Conservation (phyloP, 2,888 invertebrate species). For the Rapana venosa region DNA sequence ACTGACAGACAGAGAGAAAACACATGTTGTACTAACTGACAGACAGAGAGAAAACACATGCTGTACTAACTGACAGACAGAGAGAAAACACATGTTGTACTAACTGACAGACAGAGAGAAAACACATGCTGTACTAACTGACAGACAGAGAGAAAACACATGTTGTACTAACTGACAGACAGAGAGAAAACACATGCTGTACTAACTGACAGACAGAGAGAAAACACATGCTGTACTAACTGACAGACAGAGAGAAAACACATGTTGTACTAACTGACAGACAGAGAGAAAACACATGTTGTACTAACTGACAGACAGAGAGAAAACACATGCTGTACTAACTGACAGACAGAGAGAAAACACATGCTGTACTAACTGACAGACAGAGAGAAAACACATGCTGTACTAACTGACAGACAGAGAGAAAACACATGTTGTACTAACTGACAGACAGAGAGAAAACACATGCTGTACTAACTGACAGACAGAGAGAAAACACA, state of each 20-base stretch:
- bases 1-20: constrained; percentile 72
- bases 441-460: constrained; percentile 80
- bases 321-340: constrained; percentile 73
- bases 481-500: not conserved
- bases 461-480: constrained; percentile 78
- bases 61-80: constrained; percentile 80
- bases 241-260: not conserved
- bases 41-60: not conserved
- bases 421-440: constrained; percentile 46
- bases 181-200: not conserved
- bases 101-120: constrained; percentile 80
- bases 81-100: constrained; percentile 46
- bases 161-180: constrained; percentile 80
- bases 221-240: constrained; percentile 78
- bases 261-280: constrained; percentile 80
- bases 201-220: constrained; percentile 80
- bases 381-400: not conserved
- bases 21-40: constrained; percentile 79
- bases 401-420: constrained; percentile 80
- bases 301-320: constrained; percentile 80
- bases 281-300: not conserved
- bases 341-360: constrained; percentile 72
- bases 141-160: not conserved
- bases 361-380: constrained; percentile 79
- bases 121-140: constrained; percentile 78